Evolutionary conservation across 2,113 vertebrate genomes (phyloP).

Genomic region (Ceyx melanurus): DNA sequence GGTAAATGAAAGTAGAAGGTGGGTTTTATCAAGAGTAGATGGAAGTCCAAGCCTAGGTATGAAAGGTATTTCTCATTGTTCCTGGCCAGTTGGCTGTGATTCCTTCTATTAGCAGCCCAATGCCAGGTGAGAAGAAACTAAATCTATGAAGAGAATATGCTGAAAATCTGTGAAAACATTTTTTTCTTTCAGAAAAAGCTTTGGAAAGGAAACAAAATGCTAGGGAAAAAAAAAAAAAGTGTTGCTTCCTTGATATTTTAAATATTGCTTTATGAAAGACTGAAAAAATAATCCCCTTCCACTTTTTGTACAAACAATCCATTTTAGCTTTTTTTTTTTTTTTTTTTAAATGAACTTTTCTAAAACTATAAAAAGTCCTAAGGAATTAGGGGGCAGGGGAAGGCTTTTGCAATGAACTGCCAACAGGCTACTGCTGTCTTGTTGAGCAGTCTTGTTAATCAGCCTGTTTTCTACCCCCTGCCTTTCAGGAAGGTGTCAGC

Average conservation of each 20-base stretch:
- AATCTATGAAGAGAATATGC: not conserved
- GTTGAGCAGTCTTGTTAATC: not conserved
- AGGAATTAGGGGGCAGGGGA: not conserved
- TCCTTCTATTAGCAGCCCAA: not conserved
- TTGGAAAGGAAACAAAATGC: not conserved
- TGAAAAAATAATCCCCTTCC: not conserved
- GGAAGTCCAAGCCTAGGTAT: not conserved
- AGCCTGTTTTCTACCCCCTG: not conserved
- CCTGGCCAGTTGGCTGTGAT: not conserved
- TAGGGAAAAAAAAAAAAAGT: not conserved
- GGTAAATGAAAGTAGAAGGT: not conserved
- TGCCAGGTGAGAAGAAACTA: not conserved
- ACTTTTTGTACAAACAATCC: not conserved
- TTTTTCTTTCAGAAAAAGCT: not conserved
- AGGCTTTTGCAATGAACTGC: not conserved
- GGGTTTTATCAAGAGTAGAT: not conserved
- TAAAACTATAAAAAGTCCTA: not conserved
- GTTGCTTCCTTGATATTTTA: not conserved
- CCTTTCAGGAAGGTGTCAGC: not conserved
- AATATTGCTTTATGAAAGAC: conserved; percentile 28
- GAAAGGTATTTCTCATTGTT: not conserved
- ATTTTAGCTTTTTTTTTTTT: not conserved
- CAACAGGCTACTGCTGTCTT: fast-evolving
- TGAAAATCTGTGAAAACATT: not conserved
- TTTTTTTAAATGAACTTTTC: not conserved